phyloP scores from a whole-genome alignment of 2,797 vertebrate species.

The Chromobotia macracanthus region DNA sequence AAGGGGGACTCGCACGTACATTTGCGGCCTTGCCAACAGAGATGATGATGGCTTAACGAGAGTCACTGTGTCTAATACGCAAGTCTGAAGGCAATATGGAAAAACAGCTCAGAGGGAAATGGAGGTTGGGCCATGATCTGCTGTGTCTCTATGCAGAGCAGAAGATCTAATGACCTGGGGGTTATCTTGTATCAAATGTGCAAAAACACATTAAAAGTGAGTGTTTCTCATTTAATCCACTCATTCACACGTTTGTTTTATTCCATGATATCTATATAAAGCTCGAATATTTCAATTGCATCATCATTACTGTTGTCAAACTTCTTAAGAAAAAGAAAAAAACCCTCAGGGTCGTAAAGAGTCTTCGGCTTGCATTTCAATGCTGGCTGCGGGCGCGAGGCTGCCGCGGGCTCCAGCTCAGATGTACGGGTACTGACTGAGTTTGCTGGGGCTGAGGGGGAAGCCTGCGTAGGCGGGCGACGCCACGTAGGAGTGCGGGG shows the following conservation, averaged over 20 bases:
- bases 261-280: constrained; percentile 60
- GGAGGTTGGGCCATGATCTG: constrained; percentile 38
- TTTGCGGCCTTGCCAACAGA: constrained; percentile 84
- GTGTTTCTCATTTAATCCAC: constrained; percentile 53
- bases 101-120: constrained; percentile 76
- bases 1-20: constrained; percentile 66
- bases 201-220: constrained; percentile 92
- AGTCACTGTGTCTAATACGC: constrained; percentile 84
- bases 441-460: constrained; percentile 93
- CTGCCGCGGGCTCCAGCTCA: constrained; percentile 76
- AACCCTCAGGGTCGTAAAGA: background rate
- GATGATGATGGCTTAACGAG: constrained; percentile 91
- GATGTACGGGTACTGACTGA: constrained; percentile 96
- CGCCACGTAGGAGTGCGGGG: constrained; percentile 90
- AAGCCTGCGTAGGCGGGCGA: constrained; percentile 92
- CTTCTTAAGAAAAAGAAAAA: constrained; percentile 70
- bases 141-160: constrained; percentile 51
- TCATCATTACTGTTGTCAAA: constrained; percentile 61
- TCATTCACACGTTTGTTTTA: constrained; percentile 45
- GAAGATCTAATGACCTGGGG: constrained; percentile 57
- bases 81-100: constrained; percentile 94
- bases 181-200: constrained; percentile 84
- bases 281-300: constrained; percentile 47
- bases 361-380: background rate
- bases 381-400: constrained; percentile 38